phyloP scores from a whole-genome alignment of 1,140 invertebrate genomes.

The Samia ricini region DNA sequence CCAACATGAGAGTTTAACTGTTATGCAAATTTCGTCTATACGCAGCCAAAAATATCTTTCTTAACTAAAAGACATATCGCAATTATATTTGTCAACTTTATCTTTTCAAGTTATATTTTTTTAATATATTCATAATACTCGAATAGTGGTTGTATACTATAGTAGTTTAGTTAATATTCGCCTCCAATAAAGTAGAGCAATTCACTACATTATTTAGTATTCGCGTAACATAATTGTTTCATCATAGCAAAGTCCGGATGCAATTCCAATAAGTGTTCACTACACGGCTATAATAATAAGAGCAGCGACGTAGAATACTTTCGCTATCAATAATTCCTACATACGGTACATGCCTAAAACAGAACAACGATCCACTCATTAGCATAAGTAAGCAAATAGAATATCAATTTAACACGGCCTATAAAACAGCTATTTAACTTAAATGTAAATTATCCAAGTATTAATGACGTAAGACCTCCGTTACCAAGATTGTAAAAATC shows the following conservation, averaged over 20 bases:
- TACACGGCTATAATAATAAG: constrained; percentile 18
- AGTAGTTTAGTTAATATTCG: too few relatives aligned
- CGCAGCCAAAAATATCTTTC: neutral
- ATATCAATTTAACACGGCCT: neutral
- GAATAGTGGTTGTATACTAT: too few relatives aligned
- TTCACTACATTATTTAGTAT: constrained; percentile 8
- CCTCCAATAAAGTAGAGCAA: neutral
- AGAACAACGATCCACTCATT: constrained; percentile 4
- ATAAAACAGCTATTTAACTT: neutral
- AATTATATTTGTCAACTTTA: neutral
- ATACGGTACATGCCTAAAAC: constrained; percentile 11
- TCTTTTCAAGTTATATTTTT: neutral
- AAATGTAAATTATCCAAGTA: neutral
- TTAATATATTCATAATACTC: neutral
- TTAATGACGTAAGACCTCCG: neutral
- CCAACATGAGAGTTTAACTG: too few relatives aligned
- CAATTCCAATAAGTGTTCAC: constrained; percentile 9
- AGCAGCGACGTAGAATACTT: constrained; percentile 14
- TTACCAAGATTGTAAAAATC: too few relatives aligned
- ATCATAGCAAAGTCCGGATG: constrained; percentile 18
- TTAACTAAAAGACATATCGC: too few relatives aligned
- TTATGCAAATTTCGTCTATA: too few relatives aligned
- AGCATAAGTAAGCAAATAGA: constrained; percentile 9
- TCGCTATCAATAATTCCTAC: constrained; percentile 20
- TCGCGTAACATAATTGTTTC: constrained; percentile 10